phyloP scores from a whole-genome alignment of 1,140 invertebrate genomes.

The Zaprionus inermis region DNA sequence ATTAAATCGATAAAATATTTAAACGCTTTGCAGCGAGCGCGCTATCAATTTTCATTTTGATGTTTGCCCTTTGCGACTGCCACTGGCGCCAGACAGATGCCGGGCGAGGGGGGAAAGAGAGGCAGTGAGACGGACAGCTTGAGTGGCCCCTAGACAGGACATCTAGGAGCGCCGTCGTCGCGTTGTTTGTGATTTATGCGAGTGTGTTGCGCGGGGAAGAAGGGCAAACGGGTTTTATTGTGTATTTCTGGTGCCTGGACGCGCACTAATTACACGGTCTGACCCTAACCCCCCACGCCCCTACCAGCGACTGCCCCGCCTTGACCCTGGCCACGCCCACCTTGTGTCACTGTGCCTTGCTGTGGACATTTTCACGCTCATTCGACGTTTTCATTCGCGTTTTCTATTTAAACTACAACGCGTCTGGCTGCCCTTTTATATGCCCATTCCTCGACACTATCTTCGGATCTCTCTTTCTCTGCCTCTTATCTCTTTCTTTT shows the following conservation, averaged over 20 bases:
- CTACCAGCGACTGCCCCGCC: slow-evolving; percentile 2
- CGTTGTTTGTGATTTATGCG: slow-evolving; percentile 42
- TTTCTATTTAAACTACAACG: slow-evolving; percentile 27
- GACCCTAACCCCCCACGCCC: background rate
- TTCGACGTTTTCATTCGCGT: slow-evolving; percentile 29
- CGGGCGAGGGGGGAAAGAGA: slow-evolving; percentile 16
- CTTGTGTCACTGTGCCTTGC: slow-evolving; percentile 8
- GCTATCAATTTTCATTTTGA: slow-evolving; percentile 77
- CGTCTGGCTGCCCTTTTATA: slow-evolving; percentile 73
- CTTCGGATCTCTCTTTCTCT: background rate
- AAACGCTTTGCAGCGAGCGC: slow-evolving; percentile 48
- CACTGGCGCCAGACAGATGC: slow-evolving; percentile 48
- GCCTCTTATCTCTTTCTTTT: slow-evolving; percentile 10
- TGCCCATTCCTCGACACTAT: slow-evolving; percentile 67
- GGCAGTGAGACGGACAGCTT: slow-evolving; percentile 1
- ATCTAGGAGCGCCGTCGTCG: slow-evolving; percentile 26
- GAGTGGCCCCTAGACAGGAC: slow-evolving; percentile 47
- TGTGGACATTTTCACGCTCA: slow-evolving; percentile 70
- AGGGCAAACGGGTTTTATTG: slow-evolving; percentile 6
- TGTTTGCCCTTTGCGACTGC: slow-evolving; percentile 32
- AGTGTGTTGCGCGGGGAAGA: background rate
- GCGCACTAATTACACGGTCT: slow-evolving; percentile 78
- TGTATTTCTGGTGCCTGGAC: slow-evolving; percentile 54
- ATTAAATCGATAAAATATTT: slow-evolving; percentile 78
- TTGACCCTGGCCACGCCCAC: background rate